Base-by-base conservation (phyloP, 2,113 vertebrate species). In the Porphyrio hochstetteri region DNA sequence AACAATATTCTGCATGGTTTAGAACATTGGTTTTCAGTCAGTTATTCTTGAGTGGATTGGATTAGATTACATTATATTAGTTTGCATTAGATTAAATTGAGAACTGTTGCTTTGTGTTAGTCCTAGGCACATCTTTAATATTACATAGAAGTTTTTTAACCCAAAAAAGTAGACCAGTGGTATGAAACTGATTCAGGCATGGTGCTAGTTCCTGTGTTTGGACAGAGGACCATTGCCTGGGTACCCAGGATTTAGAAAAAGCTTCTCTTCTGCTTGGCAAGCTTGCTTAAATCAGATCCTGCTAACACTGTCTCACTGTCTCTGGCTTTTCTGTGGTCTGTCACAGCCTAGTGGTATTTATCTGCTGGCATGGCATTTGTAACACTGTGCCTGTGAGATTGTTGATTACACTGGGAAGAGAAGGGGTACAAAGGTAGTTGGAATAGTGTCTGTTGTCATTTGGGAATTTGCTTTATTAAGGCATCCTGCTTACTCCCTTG, bases 401-500 rank as follows among this genome's bases (percentile, higher is more conserved):
- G 29, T 60, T 68, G 60, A 78, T 91, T 83, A 29, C 15, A 7
- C 33, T 46, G 77, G 48, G 77, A 88, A 81, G 68, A 67, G 44
- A 50, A 86, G 59, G 76, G 80, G 68, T 50, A 79, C 72, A 71
- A 63, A 78, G 56, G 76, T 91, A 78, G 36, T 52, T 92, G 88
- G 42, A 82, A 48, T 59, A 81, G n/a, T 29, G 46, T 74, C 53
- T 91, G 46, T 36, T 82, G 52, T 81, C 72, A n/a, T 42, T 71
- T 91, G 77, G 65, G 91, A 91, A 56, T 94, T 91, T 82, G 40
- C 29, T 85, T 89, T 89, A 35, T 75, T 83, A 92, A 89, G 70
- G 74, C 86, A 82, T 91, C 33, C 2, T 0, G 13, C 44, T 85
- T 94, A 50, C 20, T 91, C 23, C 38, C 29, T 88, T 42, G 10